Percentiles rank a stretch among this genome's conserved stretches.
phyloP scores from a whole-genome alignment of 1,140 invertebrate genomes.

The Drosophila willistoni region DNA sequence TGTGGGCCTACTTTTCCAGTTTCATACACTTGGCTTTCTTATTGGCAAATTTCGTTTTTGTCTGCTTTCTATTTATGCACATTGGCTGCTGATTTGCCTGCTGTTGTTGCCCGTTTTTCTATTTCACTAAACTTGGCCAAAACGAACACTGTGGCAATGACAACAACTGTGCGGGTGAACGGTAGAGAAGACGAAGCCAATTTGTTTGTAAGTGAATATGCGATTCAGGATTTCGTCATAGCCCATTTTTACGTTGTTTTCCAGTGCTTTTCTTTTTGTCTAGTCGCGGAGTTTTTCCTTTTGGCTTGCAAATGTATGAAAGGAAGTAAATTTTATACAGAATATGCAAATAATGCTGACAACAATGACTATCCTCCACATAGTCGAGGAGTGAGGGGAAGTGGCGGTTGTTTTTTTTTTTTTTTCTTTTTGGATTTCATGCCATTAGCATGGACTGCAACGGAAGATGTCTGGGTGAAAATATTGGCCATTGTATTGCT shows the following conservation, averaged over 20 bases:
- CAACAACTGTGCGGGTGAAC: neutral
- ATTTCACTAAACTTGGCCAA: conserved; percentile 65
- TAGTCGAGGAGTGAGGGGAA: conserved; percentile 22
- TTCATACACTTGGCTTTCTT: conserved; percentile 31
- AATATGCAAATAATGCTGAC: conserved; percentile 80
- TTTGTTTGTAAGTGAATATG: conserved; percentile 54
- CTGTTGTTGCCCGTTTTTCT: conserved; percentile 60
- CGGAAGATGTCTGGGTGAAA: conserved; percentile 45
- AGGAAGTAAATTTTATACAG: conserved; percentile 72
- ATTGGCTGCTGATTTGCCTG: conserved; percentile 18
- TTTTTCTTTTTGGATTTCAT: conserved; percentile 1
- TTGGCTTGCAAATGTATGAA: conserved; percentile 62
- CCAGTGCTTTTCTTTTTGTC: conserved; percentile 16
- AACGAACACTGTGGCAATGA: conserved; percentile 27
- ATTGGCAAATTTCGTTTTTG: conserved; percentile 66
- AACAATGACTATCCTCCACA: conserved; percentile 72
- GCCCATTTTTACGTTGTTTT: conserved; percentile 25
- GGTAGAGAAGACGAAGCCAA: conserved; percentile 32
- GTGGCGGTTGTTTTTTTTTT: too few species aligned
- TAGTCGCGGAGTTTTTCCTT: conserved; percentile 32
- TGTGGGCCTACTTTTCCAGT: conserved; percentile 41
- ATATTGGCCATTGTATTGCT: conserved; percentile 60
- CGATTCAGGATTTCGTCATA: conserved; percentile 43
- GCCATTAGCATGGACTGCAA: conserved; percentile 69
- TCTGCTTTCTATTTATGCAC: conserved; percentile 67